Conservation (phyloP, 1,140 invertebrate species). For the Drosophila sucinea region DNA sequence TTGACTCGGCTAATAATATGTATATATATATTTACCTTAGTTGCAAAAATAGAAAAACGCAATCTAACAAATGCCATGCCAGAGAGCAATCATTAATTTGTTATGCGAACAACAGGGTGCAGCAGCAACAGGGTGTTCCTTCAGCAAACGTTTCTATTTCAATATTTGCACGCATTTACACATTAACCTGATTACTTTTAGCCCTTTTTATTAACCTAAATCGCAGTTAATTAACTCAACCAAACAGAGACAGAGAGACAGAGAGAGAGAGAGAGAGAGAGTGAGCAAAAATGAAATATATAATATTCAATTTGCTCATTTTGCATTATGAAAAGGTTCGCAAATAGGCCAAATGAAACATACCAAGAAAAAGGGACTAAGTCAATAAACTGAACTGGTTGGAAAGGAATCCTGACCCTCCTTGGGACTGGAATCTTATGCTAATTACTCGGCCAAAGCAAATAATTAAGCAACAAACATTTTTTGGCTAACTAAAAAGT, state of each 20-base stretch:
- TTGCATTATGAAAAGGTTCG: conserved; percentile 1
- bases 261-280: background rate
- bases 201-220: background rate
- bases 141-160: background rate
- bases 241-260: background rate
- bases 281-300: background rate
- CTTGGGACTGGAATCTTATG: conserved; percentile 16
- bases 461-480: conserved; percentile 50
- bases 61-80: background rate
- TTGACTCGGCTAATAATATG: background rate
- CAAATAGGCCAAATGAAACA: background rate
- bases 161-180: conserved; percentile 2
- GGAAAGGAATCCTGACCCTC: background rate
- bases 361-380: conserved; percentile 48
- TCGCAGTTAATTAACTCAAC: conserved; percentile 15
- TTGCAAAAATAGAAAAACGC: conserved; percentile 2
- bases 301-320: conserved; percentile 12
- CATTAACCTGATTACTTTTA: conserved; percentile 9
- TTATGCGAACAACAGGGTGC: background rate
- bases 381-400: conserved; percentile 54
- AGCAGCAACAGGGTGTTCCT: conserved; percentile 26
- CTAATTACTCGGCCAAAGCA: conserved; percentile 43
- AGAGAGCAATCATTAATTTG: background rate
- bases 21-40: background rate
- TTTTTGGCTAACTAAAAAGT: conserved; percentile 28